Evolutionary conservation across 2,797 vertebrate species (phyloP).

Genomic region (Anisognathus igniventris): DNA sequence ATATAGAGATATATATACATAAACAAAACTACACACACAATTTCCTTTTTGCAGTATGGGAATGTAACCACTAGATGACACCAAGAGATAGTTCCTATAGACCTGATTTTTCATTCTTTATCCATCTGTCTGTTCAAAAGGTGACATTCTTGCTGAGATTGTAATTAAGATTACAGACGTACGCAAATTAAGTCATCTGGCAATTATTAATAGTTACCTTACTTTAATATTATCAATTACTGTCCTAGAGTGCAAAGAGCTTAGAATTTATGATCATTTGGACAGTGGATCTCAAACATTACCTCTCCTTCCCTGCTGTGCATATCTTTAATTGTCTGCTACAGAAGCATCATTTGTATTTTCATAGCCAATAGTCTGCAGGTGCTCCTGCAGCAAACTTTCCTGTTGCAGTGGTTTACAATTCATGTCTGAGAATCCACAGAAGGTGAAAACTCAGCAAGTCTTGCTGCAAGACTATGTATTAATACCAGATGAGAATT

Average conservation of each 20-base stretch:
- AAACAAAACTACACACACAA: background rate
- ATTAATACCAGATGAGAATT: background rate
- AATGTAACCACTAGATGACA: constrained; percentile 94
- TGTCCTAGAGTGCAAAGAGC: constrained; percentile 60
- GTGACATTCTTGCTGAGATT: constrained; percentile 68
- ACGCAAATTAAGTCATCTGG: constrained; percentile 64
- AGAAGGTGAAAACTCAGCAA: background rate
- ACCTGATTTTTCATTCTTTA: constrained; percentile 70
- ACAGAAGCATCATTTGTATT: background rate
- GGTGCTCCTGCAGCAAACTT: background rate
- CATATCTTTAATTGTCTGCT: background rate
- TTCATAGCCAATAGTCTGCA: background rate
- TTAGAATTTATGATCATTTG: constrained; percentile 39
- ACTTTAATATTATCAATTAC: constrained; percentile 69
- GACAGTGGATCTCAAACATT: constrained; percentile 34
- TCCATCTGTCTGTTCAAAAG: constrained; percentile 56
- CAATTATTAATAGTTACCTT: constrained; percentile 62
- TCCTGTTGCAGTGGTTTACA: background rate
- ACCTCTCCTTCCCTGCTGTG: background rate
- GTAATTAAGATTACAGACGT: constrained; percentile 72
- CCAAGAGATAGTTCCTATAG: constrained; percentile 86
- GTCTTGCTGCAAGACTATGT: background rate
- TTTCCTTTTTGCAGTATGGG: constrained; percentile 83
- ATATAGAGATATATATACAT: background rate
- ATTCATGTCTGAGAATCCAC: background rate